These are phyloP conservation scores for Coracias cyanogaster DNA, from an alignment of 2,797 vertebrate species.

Conservation along the genomic window DNA sequence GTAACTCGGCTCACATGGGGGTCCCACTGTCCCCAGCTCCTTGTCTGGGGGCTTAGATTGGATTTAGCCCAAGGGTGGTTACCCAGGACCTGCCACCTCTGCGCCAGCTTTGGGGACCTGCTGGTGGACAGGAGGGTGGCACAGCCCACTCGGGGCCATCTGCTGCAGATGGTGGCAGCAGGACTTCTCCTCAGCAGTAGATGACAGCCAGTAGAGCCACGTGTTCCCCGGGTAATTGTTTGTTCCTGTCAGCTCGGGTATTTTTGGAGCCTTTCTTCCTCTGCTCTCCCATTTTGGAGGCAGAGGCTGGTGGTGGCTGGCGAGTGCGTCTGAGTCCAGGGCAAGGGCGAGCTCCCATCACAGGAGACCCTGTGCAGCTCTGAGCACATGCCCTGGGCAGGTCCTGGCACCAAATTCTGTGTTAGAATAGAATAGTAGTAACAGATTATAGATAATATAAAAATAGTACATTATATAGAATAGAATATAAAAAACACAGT, in stretches of 20 bases:
- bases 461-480: not conserved
- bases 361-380: not conserved
- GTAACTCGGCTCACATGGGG: not conserved
- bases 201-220: slow-evolving; percentile 31
- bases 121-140: not conserved
- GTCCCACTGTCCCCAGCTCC: not conserved
- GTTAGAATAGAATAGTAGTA: not conserved
- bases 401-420: not conserved
- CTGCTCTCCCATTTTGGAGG: not conserved
- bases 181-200: not conserved
- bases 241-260: slow-evolving; percentile 27
- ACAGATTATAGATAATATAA: not conserved
- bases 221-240: slow-evolving; percentile 29
- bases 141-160: not conserved
- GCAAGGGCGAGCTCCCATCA: not conserved
- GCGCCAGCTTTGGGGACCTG: not conserved
- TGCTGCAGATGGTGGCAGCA: slow-evolving; percentile 12
- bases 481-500: not conserved
- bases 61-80: not conserved
- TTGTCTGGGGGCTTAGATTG: not conserved
- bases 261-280: slow-evolving; percentile 52
- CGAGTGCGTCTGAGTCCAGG: not conserved
- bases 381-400: accelerated
- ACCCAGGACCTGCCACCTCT: accelerated
- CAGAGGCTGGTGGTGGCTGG: not conserved